phyloP scores from a whole-genome alignment of 2,888 invertebrate species.

The Athetis lepigone region DNA sequence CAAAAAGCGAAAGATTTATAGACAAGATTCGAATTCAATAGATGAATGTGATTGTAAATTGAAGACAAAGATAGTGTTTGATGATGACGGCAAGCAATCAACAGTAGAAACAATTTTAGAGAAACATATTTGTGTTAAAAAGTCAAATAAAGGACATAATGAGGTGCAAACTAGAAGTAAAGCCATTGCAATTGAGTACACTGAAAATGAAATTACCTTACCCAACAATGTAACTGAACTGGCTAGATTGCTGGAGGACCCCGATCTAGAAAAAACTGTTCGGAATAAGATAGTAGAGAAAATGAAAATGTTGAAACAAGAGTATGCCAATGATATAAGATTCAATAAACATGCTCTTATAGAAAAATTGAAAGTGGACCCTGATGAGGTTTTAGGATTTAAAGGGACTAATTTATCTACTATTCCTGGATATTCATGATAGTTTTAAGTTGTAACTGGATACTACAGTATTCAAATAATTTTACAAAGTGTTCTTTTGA shows the following conservation, averaged over 20 bases:
- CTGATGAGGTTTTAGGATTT: conserved; percentile 79
- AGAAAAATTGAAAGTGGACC: conserved; percentile 75
- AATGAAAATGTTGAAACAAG: conserved; percentile 73
- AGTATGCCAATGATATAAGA: conserved; percentile 73
- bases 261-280: conserved; percentile 66
- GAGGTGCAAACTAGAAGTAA: conserved; percentile 38
- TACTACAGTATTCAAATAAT: conserved; percentile 7
- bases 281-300: conserved; percentile 78
- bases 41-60: conserved; percentile 74
- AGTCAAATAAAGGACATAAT: conserved; percentile 45
- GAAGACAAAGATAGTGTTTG: conserved; percentile 83
- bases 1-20: conserved; percentile 28
- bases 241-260: conserved; percentile 70
- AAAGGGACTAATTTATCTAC: conserved; percentile 80
- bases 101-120: conserved; percentile 60
- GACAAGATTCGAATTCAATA: conserved; percentile 42
- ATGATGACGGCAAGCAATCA: conserved; percentile 79
- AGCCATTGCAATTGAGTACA: conserved; percentile 74
- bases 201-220: conserved; percentile 66
- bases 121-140: conserved; percentile 78
- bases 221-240: conserved; percentile 76
- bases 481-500: background rate
- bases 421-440: conserved; percentile 76
- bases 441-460: background rate
- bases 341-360: conserved; percentile 76